phyloP scores from a whole-genome alignment of 2,113 vertebrate genomes.

The Corynorhinus townsendii region DNA sequence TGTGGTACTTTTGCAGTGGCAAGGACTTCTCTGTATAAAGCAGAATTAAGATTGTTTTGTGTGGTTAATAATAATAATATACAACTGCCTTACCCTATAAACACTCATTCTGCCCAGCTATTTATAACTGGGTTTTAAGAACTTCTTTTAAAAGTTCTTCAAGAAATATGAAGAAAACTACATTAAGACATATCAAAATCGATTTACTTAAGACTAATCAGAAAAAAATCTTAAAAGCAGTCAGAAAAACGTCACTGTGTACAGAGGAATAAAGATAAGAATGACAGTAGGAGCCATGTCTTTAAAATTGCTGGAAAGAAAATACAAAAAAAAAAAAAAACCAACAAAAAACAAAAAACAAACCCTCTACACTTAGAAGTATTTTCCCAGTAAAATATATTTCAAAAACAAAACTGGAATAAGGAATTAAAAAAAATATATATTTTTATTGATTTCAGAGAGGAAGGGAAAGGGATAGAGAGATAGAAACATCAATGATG shows the following conservation, averaged over 20 bases:
- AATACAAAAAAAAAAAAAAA: background rate
- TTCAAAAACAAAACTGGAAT: background rate
- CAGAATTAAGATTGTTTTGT: background rate
- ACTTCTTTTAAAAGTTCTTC: too few relatives aligned
- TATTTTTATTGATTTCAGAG: too few relatives aligned
- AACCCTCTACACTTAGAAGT: background rate
- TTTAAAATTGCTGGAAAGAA: background rate
- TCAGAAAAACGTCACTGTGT: background rate
- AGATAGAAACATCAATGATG: too few relatives aligned
- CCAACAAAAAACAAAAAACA: background rate
- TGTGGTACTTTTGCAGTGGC: background rate
- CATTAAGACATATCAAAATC: background rate
- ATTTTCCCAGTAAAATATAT: background rate
- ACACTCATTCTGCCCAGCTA: slow-evolving; percentile 35
- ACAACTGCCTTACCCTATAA: background rate
- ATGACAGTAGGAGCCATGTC: background rate
- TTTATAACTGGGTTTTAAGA: slow-evolving; percentile 61
- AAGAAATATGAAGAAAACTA: background rate
- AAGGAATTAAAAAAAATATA: too few relatives aligned
- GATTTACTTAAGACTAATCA: background rate
- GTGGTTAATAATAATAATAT: background rate
- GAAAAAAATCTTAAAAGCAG: background rate
- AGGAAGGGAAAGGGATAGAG: too few relatives aligned
- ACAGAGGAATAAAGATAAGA: background rate
- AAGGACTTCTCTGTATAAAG: background rate